Evolutionary conservation across 2,888 invertebrate species (phyloP), one percentile per base, ranked within the genome.

Genomic region (Alentia gelatinosa): DNA sequence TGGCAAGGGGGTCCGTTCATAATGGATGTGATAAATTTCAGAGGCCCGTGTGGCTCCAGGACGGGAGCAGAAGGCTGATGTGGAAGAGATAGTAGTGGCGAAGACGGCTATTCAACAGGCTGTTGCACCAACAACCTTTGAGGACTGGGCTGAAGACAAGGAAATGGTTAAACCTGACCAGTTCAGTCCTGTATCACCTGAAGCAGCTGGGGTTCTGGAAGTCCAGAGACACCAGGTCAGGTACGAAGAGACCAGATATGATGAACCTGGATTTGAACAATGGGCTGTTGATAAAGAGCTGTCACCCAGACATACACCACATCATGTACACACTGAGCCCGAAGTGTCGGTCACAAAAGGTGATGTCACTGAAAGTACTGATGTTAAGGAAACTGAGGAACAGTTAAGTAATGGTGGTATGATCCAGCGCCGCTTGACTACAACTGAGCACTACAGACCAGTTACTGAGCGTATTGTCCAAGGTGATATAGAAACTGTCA

Each of bases 341-440:
- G 86, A 86, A 86, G 86, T 86, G 9, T 47, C 47, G 26, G 86
- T 86, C 50, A 86, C 86, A 42, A 86, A 86, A 26, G 86, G 86
- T 1, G 86, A 86, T 30, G 47, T 86, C 7, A 47, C 42, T 23
- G 68, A 50, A 79, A 79, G 89, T 37, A 86, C 79, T 33, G 42
- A 35, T 37, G 91, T 89, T 19, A 42, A 91, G n/a, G 90, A 91
- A 42, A 37, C 47, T 83, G 90, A 89, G 26, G 42, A 90, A 90
- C 86, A 88, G 0, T 30, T 79, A 42, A 9, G 15, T 33, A 89
- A 92, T 92, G 92, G 92, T 23, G 86, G 86, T 35, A 86, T 68
- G 26, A 50, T 92, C 1, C 89, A 68, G 50, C 86, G 35, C 40
- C 47, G 68, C 33, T 63, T 89, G 0, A 91, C 79, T 0, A 86